These are phyloP conservation scores for Nemapogon koenigi DNA, from an alignment of 2,888 invertebrate species.

Conservation along the genomic window DNA sequence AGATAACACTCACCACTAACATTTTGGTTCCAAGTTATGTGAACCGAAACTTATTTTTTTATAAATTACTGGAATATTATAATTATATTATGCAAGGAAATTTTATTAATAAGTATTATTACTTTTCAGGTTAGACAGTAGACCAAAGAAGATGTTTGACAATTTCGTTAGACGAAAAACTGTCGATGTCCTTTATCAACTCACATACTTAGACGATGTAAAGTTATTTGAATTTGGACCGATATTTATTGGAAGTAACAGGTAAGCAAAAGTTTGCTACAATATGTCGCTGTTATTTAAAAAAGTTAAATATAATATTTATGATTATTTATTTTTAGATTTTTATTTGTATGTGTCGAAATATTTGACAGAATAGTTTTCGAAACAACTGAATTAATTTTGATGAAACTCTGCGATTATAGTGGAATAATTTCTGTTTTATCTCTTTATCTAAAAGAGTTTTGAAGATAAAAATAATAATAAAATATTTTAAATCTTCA, in stretches of 20 bases:
- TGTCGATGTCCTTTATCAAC: constrained; percentile 42
- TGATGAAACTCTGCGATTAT: too few relatives aligned
- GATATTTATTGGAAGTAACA: constrained; percentile 40
- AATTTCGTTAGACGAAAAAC: constrained; percentile 43
- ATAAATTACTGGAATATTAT: too few relatives aligned
- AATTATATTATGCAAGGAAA: too few relatives aligned
- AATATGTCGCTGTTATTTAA: too few relatives aligned
- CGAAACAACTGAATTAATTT: not conserved
- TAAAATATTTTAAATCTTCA: constrained; percentile 21
- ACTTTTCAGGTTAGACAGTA: constrained; percentile 39
- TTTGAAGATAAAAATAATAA: not conserved
- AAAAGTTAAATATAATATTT: too few relatives aligned
- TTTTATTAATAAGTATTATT: too few relatives aligned
- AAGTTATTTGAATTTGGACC: constrained; percentile 54
- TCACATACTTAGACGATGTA: constrained; percentile 45
- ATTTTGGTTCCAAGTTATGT: too few relatives aligned
- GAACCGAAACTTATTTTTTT: too few relatives aligned
- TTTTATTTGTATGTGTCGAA: not conserved
- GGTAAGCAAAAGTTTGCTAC: constrained; percentile 22
- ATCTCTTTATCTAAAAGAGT: too few relatives aligned
- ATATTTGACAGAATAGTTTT: not conserved
- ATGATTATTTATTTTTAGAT: not conserved
- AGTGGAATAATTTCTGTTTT: too few relatives aligned
- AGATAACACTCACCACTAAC: too few relatives aligned
- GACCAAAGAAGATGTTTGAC: constrained; percentile 55